Evolutionary conservation across 2,113 vertebrate species (phyloP), one percentile per base, ranked within the genome.

Genomic region (Bubo scandiacus): DNA sequence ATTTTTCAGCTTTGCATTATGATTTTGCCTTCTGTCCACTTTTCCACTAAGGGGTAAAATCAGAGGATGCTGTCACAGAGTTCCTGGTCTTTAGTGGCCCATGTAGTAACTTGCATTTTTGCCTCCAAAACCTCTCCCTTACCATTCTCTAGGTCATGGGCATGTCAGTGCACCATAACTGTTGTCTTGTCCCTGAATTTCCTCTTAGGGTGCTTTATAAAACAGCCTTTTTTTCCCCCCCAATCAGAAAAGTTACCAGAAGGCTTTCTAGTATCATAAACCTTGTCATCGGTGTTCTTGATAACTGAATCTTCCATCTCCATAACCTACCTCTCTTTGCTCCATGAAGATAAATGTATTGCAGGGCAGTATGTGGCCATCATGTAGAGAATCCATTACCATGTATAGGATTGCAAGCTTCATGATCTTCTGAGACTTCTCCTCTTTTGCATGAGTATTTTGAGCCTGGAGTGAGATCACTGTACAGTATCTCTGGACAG

Each of bases 241-340:
- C 11, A 25, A 3, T 75, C 47, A 75, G 40, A 75, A 55, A 45
- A 58, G 17, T 67, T 38, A 58, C 20, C 15, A 49, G 40, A 49
- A 22, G 8, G 19, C 5, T 83, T 86, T 82, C 20, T 49, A 62
- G 36, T 23, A 40, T 30, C 12, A 40, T 29, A 79, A 32, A 26
- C 38, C 19, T 45, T 43, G 47, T 71, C 30, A 55, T 23, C 0
- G 0, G 4, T 74, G 66, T 25, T 66, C 43, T 30, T 23, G 18
- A 5, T 71, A 54, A n/a, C 40, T 27, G 73, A 68, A 32, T 54
- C 42, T 59, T 86, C 62, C n/a, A 27, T 3, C 20, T 70, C 34
- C 23, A 2, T 21, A 58, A n/a, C 21, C 11, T 72, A 9, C 6
- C 32, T 62, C 21, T 81, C 54, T 45, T 52, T 91, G 40, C 18